A percentile compares a stretch with the other conserved stretches of the same genome.
phyloP scores from a whole-genome alignment of 2,113 vertebrate genomes.

The Catharus bicknelli region DNA sequence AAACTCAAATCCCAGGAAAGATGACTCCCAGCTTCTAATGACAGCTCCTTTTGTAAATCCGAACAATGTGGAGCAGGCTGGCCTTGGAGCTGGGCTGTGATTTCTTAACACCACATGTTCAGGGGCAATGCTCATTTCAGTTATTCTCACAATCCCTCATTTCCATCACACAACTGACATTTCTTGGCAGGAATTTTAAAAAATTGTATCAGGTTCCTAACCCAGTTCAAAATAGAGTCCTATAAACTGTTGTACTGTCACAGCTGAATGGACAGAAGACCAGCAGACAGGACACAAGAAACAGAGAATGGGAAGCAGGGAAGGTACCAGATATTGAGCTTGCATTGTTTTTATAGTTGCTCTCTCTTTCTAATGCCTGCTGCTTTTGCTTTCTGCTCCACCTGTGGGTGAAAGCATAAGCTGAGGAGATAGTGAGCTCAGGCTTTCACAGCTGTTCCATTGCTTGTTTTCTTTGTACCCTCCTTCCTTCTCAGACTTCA shows the following conservation, averaged over 20 bases:
- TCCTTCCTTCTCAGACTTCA: neutral
- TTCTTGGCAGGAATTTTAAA: neutral
- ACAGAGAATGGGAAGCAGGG: neutral
- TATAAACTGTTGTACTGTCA: neutral
- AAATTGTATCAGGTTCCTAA: neutral
- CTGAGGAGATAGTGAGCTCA: neutral
- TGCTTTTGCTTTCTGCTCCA: neutral
- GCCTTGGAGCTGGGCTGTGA: neutral
- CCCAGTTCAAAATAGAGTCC: neutral
- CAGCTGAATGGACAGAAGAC: neutral
- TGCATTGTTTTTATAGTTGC: neutral
- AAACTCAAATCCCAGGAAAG: neutral
- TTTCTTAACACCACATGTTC: neutral
- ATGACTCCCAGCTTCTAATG: neutral
- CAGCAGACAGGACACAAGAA: neutral
- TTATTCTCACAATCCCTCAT: neutral
- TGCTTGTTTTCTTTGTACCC: neutral
- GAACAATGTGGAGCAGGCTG: neutral
- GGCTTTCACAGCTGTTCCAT: neutral
- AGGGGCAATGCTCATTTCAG: slow-evolving; percentile 2
- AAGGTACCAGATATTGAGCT: neutral
- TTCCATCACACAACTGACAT: slow-evolving; percentile 2
- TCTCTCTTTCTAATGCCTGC: neutral
- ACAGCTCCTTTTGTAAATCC: neutral
- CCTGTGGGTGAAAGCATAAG: neutral